These are phyloP conservation scores for Cettia cetti DNA, from an alignment of 2,113 vertebrate genomes.

Conservation along the genomic window DNA sequence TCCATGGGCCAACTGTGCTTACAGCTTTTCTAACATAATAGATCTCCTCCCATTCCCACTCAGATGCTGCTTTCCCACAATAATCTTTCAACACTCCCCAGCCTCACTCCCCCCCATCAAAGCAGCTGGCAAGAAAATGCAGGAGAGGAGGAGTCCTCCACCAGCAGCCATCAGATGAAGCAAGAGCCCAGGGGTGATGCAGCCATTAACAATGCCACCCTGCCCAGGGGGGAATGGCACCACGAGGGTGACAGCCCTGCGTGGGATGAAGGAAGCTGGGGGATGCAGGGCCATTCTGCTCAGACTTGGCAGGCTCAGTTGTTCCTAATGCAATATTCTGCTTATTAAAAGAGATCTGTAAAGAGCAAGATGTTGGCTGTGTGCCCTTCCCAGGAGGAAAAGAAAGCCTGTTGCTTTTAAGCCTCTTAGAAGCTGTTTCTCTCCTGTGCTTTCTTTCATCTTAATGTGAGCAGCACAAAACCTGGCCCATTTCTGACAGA, in stretches of 20 bases:
- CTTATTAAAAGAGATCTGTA: neutral
- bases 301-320: neutral
- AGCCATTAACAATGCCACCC: neutral
- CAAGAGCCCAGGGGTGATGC: neutral
- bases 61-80: neutral
- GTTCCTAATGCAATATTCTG: neutral
- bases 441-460: neutral
- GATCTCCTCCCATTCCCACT: neutral
- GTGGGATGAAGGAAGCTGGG: neutral
- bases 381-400: neutral
- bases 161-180: neutral
- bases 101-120: neutral
- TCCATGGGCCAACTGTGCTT: neutral
- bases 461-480: neutral
- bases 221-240: neutral
- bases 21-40: accelerated
- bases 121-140: neutral
- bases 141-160: neutral
- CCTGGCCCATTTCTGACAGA: accelerated
- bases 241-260: accelerated
- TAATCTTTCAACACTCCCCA: neutral
- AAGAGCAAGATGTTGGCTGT: neutral
- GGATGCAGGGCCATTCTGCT: neutral
- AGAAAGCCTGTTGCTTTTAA: constrained; percentile 41
- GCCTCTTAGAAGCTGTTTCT: constrained; percentile 24